phyloP scores from a whole-genome alignment of 2,113 vertebrate genomes.

The Elgaria multicarinata region DNA sequence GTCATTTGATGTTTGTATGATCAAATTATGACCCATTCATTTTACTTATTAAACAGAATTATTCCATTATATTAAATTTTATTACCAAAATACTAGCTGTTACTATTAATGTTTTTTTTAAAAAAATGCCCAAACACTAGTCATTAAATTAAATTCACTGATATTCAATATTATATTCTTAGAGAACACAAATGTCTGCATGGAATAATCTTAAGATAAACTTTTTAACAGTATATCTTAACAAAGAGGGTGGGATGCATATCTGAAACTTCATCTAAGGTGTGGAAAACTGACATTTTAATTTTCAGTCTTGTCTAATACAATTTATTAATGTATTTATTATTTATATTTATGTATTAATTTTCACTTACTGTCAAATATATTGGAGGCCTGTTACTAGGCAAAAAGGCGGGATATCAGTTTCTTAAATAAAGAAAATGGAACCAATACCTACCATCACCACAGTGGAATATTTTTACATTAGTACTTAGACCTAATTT shows the following conservation, averaged over 20 bases:
- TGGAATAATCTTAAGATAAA: neutral
- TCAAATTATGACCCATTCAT: neutral
- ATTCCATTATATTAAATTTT: neutral
- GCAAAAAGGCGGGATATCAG: neutral
- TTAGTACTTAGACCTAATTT: neutral
- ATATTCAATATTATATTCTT: neutral
- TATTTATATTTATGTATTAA: neutral
- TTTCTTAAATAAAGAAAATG: neutral
- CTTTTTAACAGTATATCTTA: neutral
- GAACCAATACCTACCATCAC: neutral
- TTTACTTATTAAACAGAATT: constrained; percentile 10
- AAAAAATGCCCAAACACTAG: neutral
- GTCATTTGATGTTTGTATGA: constrained; percentile 28
- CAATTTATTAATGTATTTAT: neutral
- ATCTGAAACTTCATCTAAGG: neutral
- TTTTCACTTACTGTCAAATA: neutral
- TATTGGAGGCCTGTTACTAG: neutral
- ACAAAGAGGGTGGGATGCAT: neutral
- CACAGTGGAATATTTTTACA: neutral
- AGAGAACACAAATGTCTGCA: neutral
- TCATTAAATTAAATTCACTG: neutral
- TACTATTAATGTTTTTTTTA: neutral
- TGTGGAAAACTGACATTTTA: neutral
- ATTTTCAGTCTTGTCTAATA: no score
- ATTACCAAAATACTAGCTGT: neutral